These are phyloP conservation scores for Gasterosteus aculeatus DNA, from an alignment of 2,113 vertebrate genomes.

Conservation along the genomic window DNA sequence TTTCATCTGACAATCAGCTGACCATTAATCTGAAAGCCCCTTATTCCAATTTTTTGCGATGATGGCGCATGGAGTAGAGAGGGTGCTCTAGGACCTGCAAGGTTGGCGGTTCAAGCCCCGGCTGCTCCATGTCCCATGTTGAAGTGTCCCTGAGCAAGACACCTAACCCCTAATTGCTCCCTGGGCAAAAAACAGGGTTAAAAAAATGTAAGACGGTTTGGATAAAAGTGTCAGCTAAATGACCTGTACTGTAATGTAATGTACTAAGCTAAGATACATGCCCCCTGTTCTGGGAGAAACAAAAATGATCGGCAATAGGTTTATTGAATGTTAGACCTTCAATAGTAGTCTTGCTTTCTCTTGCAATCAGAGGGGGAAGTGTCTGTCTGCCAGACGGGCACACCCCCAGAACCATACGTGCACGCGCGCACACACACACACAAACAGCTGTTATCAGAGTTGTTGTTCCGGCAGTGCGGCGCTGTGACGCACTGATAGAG, in stretches of 20 bases:
- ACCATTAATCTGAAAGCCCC: not conserved
- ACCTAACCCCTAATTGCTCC: no score
- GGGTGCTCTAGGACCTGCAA: no score
- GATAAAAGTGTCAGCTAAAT: no score
- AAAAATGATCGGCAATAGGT: not conserved
- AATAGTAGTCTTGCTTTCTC: not conserved
- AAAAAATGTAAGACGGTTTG: no score
- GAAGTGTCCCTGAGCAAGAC: no score
- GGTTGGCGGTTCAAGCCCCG: no score
- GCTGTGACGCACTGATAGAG: conserved; percentile 51
- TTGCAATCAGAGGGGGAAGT: not conserved
- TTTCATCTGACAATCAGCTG: not conserved
- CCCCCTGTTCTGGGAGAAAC: not conserved
- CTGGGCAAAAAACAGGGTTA: no score
- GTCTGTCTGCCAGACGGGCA: not conserved
- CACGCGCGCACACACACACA: conserved; percentile 2
- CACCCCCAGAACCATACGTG: not conserved
- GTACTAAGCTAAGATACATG: not conserved
- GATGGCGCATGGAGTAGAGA: no score
- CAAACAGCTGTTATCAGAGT: conserved; percentile 29
- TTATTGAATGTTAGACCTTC: not conserved
- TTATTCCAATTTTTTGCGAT: not conserved
- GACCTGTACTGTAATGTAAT: not conserved
- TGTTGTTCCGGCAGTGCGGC: conserved; percentile 43
- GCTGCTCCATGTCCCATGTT: no score